Conservation (phyloP, 2,888 invertebrate genomes). For the Pocota personata region DNA sequence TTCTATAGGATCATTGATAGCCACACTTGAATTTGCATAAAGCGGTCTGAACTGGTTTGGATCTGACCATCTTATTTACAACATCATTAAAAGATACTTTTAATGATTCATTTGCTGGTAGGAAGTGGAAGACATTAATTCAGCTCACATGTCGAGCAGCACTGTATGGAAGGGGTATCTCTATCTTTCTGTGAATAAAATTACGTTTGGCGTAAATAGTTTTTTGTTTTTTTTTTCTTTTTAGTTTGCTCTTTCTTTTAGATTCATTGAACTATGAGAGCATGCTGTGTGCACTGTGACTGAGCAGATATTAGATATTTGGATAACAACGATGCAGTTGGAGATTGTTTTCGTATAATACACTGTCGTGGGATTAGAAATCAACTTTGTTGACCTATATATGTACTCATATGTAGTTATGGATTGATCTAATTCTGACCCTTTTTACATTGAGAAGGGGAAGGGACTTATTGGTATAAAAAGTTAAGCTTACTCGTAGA, state of each 20-base stretch:
- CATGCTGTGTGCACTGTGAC: neutral
- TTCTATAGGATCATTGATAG: slow-evolving; percentile 20
- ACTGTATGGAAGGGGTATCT: neutral
- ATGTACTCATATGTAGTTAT: neutral
- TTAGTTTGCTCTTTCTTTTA: neutral
- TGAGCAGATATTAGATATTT: neutral
- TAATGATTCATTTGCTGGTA: slow-evolving; percentile 7
- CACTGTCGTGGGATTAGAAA: neutral
- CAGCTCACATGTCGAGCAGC: neutral
- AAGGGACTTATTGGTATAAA: no score
- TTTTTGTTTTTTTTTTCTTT: no score
- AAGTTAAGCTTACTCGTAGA: no score
- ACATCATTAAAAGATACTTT: slow-evolving; percentile 1
- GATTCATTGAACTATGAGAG: neutral
- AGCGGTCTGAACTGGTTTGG: slow-evolving; percentile 15
- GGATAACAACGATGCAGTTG: neutral
- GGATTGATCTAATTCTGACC: neutral
- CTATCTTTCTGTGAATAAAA: neutral
- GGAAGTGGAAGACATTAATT: slow-evolving; percentile 18
- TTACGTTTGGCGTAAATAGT: neutral
- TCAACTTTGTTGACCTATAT: neutral
- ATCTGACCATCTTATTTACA: neutral
- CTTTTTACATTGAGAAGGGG: neutral
- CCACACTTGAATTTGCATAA: slow-evolving; percentile 2
- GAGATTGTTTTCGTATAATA: no score